Percentiles rank a stretch among this genome's conserved stretches.
phyloP scores from a whole-genome alignment of 2,113 vertebrate genomes.

The Fukomys damarensis region DNA sequence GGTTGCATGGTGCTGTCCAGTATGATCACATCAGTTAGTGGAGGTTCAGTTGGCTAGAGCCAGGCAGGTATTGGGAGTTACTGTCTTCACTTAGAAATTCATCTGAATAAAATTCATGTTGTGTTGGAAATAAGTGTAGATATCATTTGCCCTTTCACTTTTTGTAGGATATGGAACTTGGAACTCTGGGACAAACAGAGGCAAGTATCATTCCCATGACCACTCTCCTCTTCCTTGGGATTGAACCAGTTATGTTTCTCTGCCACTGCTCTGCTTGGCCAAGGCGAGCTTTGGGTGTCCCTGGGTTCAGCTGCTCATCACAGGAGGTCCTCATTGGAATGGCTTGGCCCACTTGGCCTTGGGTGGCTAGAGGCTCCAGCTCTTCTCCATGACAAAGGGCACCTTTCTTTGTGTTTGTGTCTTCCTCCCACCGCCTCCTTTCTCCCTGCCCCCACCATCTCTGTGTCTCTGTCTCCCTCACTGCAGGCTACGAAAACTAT shows the following conservation, averaged over 20 bases:
- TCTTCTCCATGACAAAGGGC: neutral
- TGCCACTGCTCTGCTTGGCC: neutral
- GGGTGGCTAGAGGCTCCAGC: accelerated
- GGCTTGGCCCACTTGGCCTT: neutral
- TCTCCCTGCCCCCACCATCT: neutral
- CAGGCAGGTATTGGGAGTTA: neutral
- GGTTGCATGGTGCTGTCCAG: neutral
- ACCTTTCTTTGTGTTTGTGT: neutral
- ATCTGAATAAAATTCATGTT: neutral
- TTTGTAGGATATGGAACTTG: constrained; percentile 87
- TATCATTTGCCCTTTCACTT: neutral
- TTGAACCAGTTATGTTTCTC: neutral
- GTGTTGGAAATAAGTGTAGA: neutral
- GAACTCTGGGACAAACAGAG: constrained; percentile 87
- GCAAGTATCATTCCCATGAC: constrained; percentile 75
- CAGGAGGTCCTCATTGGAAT: neutral
- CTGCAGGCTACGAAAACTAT: constrained; percentile 87
- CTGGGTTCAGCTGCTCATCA: neutral
- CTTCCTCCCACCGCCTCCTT: neutral
- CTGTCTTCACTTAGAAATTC: neutral
- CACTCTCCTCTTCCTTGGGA: neutral
- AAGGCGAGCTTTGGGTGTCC: neutral
- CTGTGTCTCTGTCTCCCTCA: constrained; percentile 13
- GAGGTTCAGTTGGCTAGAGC: accelerated
- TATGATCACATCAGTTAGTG: neutral